Conservation (phyloP, 2,113 vertebrate genomes). For the Orthochromis indermauri region DNA sequence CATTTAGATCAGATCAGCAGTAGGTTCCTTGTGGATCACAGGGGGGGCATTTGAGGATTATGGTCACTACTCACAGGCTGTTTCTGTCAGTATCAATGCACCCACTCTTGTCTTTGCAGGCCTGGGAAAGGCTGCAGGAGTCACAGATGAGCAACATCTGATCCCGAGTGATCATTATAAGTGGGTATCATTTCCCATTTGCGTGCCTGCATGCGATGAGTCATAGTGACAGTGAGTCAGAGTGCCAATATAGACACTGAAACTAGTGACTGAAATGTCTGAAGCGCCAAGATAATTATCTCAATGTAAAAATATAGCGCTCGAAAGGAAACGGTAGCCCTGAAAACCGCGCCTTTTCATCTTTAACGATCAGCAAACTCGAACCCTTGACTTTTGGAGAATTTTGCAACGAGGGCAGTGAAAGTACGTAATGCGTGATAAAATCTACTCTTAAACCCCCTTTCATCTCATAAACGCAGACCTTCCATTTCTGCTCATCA, state of each 20-base stretch:
- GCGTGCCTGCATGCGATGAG: constrained; percentile 13
- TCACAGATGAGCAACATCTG: constrained; percentile 37
- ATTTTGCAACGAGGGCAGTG: not conserved
- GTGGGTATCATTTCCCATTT: constrained; percentile 38
- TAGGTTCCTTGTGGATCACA: constrained; percentile 22
- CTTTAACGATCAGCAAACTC: not conserved
- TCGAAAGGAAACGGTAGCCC: not conserved
- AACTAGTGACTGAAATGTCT: not conserved
- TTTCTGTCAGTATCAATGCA: constrained; percentile 1
- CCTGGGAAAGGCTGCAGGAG: constrained; percentile 23
- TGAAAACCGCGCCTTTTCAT: not conserved
- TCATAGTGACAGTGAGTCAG: constrained; percentile 11
- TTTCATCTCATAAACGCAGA: not conserved
- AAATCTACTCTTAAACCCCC: not conserved
- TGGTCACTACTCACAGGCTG: constrained; percentile 11
- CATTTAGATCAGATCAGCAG: constrained; percentile 39
- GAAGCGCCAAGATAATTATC: not conserved
- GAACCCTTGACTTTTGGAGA: not conserved
- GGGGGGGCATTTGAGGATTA: constrained; percentile 29
- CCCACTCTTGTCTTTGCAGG: not conserved
- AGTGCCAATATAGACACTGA: not conserved
- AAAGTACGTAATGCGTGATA: not conserved
- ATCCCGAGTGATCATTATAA: constrained; percentile 21
- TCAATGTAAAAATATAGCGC: not conserved
- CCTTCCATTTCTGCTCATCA: not conserved